Conservation (phyloP, 1,140 invertebrate genomes). For the Drosophila melanica region DNA sequence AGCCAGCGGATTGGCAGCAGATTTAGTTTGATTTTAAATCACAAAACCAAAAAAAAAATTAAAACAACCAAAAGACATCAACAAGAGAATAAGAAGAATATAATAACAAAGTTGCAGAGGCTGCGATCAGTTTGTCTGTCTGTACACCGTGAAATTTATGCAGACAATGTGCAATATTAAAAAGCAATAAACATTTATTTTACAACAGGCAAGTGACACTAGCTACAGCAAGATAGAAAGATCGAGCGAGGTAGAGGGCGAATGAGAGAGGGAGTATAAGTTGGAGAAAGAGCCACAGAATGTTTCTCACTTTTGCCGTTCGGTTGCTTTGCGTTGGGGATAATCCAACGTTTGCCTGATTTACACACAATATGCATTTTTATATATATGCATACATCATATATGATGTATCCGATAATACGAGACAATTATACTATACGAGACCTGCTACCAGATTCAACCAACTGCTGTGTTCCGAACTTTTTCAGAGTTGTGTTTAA, state of each 20-base stretch:
- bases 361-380: slow-evolving; percentile 35
- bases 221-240: slow-evolving; percentile 27
- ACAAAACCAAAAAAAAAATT: slow-evolving; percentile 21
- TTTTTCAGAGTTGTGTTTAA: slow-evolving; percentile 25
- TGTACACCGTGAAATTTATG: slow-evolving; percentile 68
- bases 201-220: slow-evolving; percentile 72
- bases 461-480: slow-evolving; percentile 24
- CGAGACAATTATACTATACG: not conserved
- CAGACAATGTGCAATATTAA: slow-evolving; percentile 82
- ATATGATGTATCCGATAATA: slow-evolving; percentile 4
- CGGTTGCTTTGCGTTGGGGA: slow-evolving; percentile 23
- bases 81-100: slow-evolving; percentile 10
- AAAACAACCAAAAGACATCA: not conserved
- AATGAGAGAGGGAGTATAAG: not conserved
- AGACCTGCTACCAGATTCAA: slow-evolving; percentile 7
- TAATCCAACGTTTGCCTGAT: slow-evolving; percentile 37
- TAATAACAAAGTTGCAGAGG: slow-evolving; percentile 60
- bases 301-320: slow-evolving; percentile 14
- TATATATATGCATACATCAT: slow-evolving; percentile 21
- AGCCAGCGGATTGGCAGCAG: slow-evolving; percentile 74
- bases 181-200: slow-evolving; percentile 82
- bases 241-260: not conserved
- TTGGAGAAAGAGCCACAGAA: slow-evolving; percentile 9
- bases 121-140: slow-evolving; percentile 5
- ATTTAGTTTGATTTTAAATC: slow-evolving; percentile 80